Percentiles rank a stretch among this genome's conserved stretches.
phyloP scores from a whole-genome alignment of 2,888 invertebrate species.

The Rambutsinella grinnellia region DNA sequence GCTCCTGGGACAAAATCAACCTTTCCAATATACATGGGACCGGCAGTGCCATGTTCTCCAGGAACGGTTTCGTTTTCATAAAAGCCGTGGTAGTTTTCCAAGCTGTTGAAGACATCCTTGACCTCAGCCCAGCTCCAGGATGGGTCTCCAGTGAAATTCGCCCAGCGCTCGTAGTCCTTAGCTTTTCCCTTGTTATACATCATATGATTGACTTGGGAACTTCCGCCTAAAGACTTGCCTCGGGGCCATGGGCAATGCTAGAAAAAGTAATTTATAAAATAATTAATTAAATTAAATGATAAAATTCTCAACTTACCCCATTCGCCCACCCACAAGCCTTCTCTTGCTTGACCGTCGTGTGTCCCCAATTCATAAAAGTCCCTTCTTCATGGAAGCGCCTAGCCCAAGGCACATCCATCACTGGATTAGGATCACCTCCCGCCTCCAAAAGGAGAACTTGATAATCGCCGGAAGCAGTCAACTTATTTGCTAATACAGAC shows the following conservation, averaged over 20 bases:
- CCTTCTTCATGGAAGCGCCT: background rate
- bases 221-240: slow-evolving; percentile 18
- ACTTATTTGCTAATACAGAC: slow-evolving; percentile 17
- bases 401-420: background rate
- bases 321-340: background rate
- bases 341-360: slow-evolving; percentile 4
- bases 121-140: slow-evolving; percentile 21
- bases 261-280: background rate
- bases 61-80: slow-evolving; percentile 19
- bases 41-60: slow-evolving; percentile 25
- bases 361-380: slow-evolving; percentile 5
- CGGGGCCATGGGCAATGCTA: background rate
- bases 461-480: slow-evolving; percentile 8
- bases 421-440: slow-evolving; percentile 12
- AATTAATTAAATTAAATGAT: background rate
- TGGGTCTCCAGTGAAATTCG: slow-evolving; percentile 22
- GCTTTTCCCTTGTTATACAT: background rate
- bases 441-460: slow-evolving; percentile 29
- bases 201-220: slow-evolving; percentile 12
- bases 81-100: slow-evolving; percentile 40
- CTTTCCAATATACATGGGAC: slow-evolving; percentile 44
- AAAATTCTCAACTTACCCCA: slow-evolving; percentile 7
- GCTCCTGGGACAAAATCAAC: slow-evolving; percentile 34
- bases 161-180: slow-evolving; percentile 34
- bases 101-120: slow-evolving; percentile 8